These are phyloP conservation scores for Teleogryllus oceanicus DNA, from an alignment of 2,888 invertebrate genomes.

Conservation along the genomic window DNA sequence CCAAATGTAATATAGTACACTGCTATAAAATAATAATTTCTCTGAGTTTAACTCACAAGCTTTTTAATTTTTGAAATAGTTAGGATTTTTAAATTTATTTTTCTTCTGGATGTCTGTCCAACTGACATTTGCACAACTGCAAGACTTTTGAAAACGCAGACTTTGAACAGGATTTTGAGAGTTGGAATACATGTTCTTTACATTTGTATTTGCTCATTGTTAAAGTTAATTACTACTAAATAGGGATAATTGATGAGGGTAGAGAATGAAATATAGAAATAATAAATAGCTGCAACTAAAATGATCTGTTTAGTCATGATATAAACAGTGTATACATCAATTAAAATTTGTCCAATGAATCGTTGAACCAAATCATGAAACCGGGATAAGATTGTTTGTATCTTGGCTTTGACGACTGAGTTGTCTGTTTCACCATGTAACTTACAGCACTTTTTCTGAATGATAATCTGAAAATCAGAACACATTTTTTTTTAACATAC, in stretches of 20 bases:
- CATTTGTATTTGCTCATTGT: no score
- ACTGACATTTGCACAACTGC: no score
- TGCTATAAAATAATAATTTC: no score
- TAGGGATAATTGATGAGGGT: background rate
- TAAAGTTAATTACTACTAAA: no score
- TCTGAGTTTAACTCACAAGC: no score
- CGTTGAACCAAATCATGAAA: background rate
- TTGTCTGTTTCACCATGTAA: background rate
- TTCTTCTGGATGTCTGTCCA: no score
- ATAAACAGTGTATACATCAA: conserved; percentile 9
- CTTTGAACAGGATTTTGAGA: no score
- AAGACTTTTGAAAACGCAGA: no score
- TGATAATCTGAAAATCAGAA: background rate
- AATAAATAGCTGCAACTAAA: conserved; percentile 7
- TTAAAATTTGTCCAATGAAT: background rate
- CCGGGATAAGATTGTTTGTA: background rate
- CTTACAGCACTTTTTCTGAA: background rate
- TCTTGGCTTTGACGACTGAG: background rate
- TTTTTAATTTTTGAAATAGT: no score
- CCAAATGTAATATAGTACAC: no score
- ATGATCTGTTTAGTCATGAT: background rate
- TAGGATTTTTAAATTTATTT: no score
- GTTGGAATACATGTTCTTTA: no score
- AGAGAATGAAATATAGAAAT: background rate
- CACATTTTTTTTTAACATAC: background rate